A percentile compares a stretch with the other conserved stretches of the same genome.
Conservation (phyloP, 2,797 vertebrate species). For the Takifugu ocellatus region DNA sequence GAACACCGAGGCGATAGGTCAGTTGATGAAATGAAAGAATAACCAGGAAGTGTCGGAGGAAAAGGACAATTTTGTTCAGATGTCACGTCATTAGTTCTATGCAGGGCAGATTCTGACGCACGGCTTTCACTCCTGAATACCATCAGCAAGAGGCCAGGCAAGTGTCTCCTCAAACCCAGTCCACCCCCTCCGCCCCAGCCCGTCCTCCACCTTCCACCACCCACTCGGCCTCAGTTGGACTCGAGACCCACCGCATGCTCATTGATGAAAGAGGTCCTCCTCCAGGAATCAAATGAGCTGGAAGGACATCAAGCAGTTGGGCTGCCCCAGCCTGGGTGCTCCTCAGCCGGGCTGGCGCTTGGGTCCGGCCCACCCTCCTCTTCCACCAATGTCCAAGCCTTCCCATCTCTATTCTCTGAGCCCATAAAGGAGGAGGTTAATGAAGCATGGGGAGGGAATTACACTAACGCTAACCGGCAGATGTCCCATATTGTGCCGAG, state of each 20-base stretch:
- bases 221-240: conserved; percentile 64
- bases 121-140: not conserved
- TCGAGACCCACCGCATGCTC: conserved; percentile 81
- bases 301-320: conserved; percentile 88
- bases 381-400: conserved; percentile 46
- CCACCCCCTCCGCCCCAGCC: conserved; percentile 25
- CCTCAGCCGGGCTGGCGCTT: conserved; percentile 53
- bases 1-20: not conserved
- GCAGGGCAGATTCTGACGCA: conserved; percentile 7
- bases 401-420: conserved; percentile 78
- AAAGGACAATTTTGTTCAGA: conserved; percentile 2
- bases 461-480: conserved; percentile 82
- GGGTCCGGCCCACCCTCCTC: conserved; percentile 59
- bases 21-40: not conserved
- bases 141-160: conserved; percentile 15
- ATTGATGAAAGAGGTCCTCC: conserved; percentile 82
- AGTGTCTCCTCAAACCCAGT: conserved; percentile 19
- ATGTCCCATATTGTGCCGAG: conserved; percentile 80
- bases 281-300: conserved; percentile 88
- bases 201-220: conserved; percentile 51
- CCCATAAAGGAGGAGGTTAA: conserved; percentile 85
- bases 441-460: conserved; percentile 88
- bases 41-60: not conserved
- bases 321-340: conserved; percentile 50
- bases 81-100: conserved; percentile 3